Evolutionary conservation across 2,888 invertebrate genomes (phyloP), one percentile per base, ranked within the genome.

Genomic region (Tetragnatha montana): DNA sequence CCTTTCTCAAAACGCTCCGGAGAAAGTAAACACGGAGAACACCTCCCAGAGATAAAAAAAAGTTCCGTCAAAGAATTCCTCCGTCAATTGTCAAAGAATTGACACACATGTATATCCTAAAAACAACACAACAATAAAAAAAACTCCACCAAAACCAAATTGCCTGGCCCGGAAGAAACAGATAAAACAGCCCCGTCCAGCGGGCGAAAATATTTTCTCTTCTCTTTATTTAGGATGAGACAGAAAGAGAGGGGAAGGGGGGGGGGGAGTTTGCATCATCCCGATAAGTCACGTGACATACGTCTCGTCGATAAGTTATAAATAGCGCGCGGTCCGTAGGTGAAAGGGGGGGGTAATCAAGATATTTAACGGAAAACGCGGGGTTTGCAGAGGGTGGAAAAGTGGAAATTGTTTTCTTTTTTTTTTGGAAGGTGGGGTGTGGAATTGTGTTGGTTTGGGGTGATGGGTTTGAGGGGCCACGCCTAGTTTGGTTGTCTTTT

Each of bases 251-350:
- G 70, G 21, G 51, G 70, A 4, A 22, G 14, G 60, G 80, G 60
- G 70, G 21, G 51, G 70, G 4, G 49, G 70, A 75, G 74, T 76
- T 74, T 76, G 78, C 79, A 76, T 88, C 87, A 82, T 82, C 87
- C 75, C 75, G 84, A 89, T 89, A 89, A 85, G 81, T 85, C 89
- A 81, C 84, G 81, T 85, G 89, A 85, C 74, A 73, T 76, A 81
- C 78, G 76, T 75, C 85, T 21, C 78, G 76, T 89, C 89, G 88
- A 88, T 89, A 81, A 78, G 89, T 85, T 89, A 89, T 89, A 89
- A 89, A 89, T 89, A 89, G 85, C 74, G 75, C 60, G 73, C 73
- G 75, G 75, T 89, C 85, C 81, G 81, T 89, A 85, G 78, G 69
- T 80, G 51, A 50, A 73, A n/a, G n/a, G 74, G 80, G 71, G 79